phyloP scores from a whole-genome alignment of 2,113 vertebrate species.

The Marmota flaviventris region DNA sequence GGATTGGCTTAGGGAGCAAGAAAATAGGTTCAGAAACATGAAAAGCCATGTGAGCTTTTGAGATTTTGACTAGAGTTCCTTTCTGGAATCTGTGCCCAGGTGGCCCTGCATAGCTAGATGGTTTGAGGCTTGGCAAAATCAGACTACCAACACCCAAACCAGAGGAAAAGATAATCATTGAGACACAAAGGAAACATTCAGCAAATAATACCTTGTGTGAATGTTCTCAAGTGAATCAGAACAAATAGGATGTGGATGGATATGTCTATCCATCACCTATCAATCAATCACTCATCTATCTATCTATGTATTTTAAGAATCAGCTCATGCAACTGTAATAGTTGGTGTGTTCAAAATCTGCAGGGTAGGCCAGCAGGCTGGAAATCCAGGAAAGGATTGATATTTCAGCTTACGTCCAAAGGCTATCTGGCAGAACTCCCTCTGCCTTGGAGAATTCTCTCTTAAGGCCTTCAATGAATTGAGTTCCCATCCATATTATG shows the following conservation, averaged over 20 bases:
- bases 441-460: background rate
- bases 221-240: background rate
- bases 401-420: background rate
- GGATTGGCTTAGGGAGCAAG: constrained; percentile 65
- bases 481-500: background rate
- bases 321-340: no score
- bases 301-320: background rate
- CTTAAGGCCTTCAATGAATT: background rate
- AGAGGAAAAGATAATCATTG: background rate
- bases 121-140: background rate
- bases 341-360: background rate
- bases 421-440: background rate
- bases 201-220: background rate
- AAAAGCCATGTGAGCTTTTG: background rate
- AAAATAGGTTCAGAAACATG: constrained; percentile 51
- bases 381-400: background rate
- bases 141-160: background rate
- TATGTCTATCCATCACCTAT: background rate
- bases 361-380: no score
- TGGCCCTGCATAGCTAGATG: background rate
- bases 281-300: background rate
- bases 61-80: background rate
- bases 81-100: background rate
- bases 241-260: no score
- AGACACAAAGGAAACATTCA: background rate